phyloP scores from a whole-genome alignment of 2,797 vertebrate species.

The Sebastes matsubarae region DNA sequence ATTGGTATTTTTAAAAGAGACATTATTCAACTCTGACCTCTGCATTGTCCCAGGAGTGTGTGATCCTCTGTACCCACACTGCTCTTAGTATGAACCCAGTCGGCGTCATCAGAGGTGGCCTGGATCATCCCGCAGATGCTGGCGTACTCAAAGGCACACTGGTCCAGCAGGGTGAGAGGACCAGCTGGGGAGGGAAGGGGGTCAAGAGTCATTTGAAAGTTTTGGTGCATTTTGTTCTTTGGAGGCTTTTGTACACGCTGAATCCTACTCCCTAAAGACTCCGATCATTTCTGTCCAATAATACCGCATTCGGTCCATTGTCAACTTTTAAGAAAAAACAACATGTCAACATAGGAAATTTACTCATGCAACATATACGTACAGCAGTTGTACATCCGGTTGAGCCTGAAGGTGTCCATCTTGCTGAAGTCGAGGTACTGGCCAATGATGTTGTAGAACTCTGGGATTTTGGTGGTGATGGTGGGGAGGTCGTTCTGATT shows the following conservation, averaged over 20 bases:
- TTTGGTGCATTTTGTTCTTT: background rate
- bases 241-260: background rate
- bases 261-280: background rate
- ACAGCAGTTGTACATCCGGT: conserved; percentile 96
- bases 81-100: conserved; percentile 83
- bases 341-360: background rate
- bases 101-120: conserved; percentile 77
- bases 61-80: conserved; percentile 78
- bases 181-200: conserved; percentile 74
- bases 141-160: conserved; percentile 88
- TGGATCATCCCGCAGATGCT: conserved; percentile 96
- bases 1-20: background rate
- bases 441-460: conserved; percentile 88
- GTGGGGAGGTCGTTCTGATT: conserved; percentile 89
- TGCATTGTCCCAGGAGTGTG: conserved; percentile 85
- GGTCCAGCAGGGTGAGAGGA: conserved; percentile 89
- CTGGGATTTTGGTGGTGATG: conserved; percentile 91
- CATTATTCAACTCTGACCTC: conserved; percentile 76
- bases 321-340: background rate
- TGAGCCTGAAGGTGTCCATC: conserved; percentile 87
- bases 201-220: background rate
- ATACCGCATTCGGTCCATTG: background rate
- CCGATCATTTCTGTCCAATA: background rate
- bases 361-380: conserved; percentile 48
- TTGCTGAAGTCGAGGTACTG: conserved; percentile 91